Base-by-base conservation (phyloP, 2,113 vertebrate species). In the Pteropus alecto region DNA sequence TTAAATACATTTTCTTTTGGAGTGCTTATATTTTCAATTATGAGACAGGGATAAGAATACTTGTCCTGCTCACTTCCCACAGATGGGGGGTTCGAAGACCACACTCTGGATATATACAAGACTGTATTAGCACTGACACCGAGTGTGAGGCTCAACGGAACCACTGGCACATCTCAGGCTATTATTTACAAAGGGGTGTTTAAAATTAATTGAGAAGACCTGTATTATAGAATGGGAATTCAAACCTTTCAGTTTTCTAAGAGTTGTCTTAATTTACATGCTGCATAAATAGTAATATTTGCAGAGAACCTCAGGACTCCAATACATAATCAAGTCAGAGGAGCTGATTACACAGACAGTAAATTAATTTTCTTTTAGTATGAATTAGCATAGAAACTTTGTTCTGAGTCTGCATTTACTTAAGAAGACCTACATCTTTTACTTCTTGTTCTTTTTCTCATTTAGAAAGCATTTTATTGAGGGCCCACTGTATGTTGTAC, bases 261-360 rank as follows among this genome's bases (percentile, higher is more conserved):
- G 77, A 86, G 58, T 83, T 94, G 15, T 96, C 93, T 97, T 95
- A 92, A 97, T 97, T 98, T 96, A 77, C 78, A 97, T 96, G 67
- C 87, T 97, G 76, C 95, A 95, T 96, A 96, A 94, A 96, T 88
- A 90, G 87, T 97, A 88, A 95, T 97, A 96, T 97, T 97, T 94
- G 85, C 78, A 96, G 97, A 96, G 82, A 96, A 94, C 71, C 93
- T 98, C 90, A 76, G 83, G 94, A 94, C 77, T 97, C 81, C 60
- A 87, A 87, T 87, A 78, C 46, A 89, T 97, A 97, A 97, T 98
- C 93, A 97, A 88, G 89, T 97, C 95, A 95, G 85, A 96, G 77
- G 70, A 88, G 28, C 67, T 98, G 97, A 97, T 97, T 97, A 79
- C 60, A 94, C 91, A 98, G 74, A 91, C 65, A 81, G 88, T 87